Evolutionary conservation across 2,888 invertebrate genomes (phyloP).

Genomic region (Ypsolopha scabrella): DNA sequence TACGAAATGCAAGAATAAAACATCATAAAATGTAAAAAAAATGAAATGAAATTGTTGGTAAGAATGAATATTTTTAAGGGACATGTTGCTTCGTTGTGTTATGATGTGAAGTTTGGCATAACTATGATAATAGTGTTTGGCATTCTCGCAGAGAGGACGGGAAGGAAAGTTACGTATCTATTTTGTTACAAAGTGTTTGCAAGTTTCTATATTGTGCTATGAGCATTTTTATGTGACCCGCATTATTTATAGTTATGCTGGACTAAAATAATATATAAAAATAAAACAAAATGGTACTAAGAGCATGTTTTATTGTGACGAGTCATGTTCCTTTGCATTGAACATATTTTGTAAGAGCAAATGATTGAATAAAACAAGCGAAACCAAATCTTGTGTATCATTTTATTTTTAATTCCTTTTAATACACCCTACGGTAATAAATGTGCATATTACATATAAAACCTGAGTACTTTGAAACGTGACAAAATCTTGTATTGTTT

Average conservation of each 20-base stretch:
- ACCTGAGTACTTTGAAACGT: too few relatives aligned
- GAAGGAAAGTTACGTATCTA: slow-evolving; percentile 66
- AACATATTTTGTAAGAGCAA: slow-evolving; percentile 72
- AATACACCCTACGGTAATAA: neutral
- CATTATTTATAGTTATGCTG: slow-evolving; percentile 71
- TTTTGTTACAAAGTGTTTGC: slow-evolving; percentile 72
- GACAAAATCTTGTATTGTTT: too few relatives aligned
- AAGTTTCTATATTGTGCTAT: slow-evolving; percentile 71
- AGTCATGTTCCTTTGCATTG: slow-evolving; percentile 72
- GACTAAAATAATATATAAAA: slow-evolving; percentile 66
- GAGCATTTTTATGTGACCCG: slow-evolving; percentile 69
- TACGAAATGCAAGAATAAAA: slow-evolving; percentile 72
- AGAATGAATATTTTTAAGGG: slow-evolving; percentile 75
- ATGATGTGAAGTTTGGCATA: slow-evolving; percentile 66
- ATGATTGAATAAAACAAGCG: slow-evolving; percentile 71
- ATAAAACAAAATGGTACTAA: slow-evolving; percentile 69
- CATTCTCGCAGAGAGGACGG: slow-evolving; percentile 63
- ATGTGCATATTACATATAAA: neutral
- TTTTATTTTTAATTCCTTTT: slow-evolving; percentile 24
- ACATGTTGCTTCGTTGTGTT: slow-evolving; percentile 71
- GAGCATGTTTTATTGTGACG: slow-evolving; percentile 70
- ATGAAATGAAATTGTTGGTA: slow-evolving; percentile 72
- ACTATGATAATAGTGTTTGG: slow-evolving; percentile 63
- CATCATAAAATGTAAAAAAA: slow-evolving; percentile 70
- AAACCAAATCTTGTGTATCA: slow-evolving; percentile 56